Conservation (phyloP, 1,140 invertebrate species). For the Macrobrachium rosenbergii region DNA sequence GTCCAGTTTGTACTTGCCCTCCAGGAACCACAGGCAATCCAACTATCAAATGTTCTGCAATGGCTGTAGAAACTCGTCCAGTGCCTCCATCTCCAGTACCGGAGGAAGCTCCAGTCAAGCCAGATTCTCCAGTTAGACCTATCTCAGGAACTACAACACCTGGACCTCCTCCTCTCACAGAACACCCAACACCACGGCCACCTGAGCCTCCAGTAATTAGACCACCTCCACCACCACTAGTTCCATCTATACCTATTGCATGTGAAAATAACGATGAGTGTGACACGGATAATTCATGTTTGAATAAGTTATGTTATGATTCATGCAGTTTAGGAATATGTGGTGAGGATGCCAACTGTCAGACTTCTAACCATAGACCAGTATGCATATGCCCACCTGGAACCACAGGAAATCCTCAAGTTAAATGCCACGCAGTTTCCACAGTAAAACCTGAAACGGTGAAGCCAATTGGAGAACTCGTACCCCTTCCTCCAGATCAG, state of each 20-base stretch:
- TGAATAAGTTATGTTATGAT: constrained; percentile 76
- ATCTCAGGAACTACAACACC: neutral
- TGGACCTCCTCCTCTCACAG: constrained; percentile 1
- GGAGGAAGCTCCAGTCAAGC: neutral
- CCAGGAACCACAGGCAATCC: constrained; percentile 50
- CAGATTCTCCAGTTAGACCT: constrained; percentile 5
- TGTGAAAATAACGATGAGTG: constrained; percentile 65
- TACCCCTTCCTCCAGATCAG: constrained; percentile 11
- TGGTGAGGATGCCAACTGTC: constrained; percentile 69
- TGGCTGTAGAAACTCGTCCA: neutral
- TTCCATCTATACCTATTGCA: constrained; percentile 38
- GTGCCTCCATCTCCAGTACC: constrained; percentile 19
- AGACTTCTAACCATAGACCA: constrained; percentile 60
- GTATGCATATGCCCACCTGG: constrained; percentile 60
- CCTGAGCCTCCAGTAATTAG: constrained; percentile 65
- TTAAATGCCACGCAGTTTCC: constrained; percentile 68
- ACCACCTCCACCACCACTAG: constrained; percentile 37
- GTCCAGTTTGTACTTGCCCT: constrained; percentile 38
- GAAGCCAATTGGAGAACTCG: constrained; percentile 44
- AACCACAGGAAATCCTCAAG: constrained; percentile 62
- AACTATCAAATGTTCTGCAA: constrained; percentile 32
- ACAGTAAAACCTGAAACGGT: constrained; percentile 67
- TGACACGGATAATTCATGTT: constrained; percentile 52
- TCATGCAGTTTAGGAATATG: constrained; percentile 79
- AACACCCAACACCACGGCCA: constrained; percentile 64